These are phyloP conservation scores for Phocides pigmalion DNA, from an alignment of 1,140 invertebrate genomes.

Conservation along the genomic window DNA sequence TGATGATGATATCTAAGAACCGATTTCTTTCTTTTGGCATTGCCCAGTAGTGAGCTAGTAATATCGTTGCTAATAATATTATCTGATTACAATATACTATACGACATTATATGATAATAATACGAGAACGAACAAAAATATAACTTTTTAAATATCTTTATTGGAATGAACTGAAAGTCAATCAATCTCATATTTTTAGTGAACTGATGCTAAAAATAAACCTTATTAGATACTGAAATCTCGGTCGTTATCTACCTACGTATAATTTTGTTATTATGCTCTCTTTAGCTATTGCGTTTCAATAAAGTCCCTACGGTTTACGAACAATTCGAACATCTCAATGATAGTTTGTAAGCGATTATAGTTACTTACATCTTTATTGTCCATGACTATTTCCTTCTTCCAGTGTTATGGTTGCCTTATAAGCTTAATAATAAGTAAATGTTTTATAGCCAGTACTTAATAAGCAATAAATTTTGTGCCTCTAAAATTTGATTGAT, in stretches of 20 bases:
- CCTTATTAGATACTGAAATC: conserved; percentile 25
- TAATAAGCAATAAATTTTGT: too few relatives aligned
- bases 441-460: too few relatives aligned
- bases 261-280: conserved; percentile 57
- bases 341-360: conserved; percentile 33
- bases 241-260: conserved; percentile 29
- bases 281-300: conserved; percentile 51
- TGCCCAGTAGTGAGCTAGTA: too few relatives aligned
- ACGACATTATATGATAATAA: too few relatives aligned
- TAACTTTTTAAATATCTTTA: neutral
- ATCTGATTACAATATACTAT: too few relatives aligned
- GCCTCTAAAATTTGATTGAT: too few relatives aligned
- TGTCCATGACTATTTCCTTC: conserved; percentile 24
- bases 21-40: too few relatives aligned
- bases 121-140: neutral
- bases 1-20: too few relatives aligned
- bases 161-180: neutral
- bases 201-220: neutral
- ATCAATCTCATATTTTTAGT: neutral
- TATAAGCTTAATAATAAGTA: too few relatives aligned
- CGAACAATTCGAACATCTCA: conserved; percentile 40
- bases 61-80: too few relatives aligned
- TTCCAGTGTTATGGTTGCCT: too few relatives aligned
- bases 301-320: conserved; percentile 57
- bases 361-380: conserved; percentile 23